Evolutionary conservation across 2,888 invertebrate genomes (phyloP), one percentile per base, ranked within the genome.

Genomic region (Trachelus stipa): DNA sequence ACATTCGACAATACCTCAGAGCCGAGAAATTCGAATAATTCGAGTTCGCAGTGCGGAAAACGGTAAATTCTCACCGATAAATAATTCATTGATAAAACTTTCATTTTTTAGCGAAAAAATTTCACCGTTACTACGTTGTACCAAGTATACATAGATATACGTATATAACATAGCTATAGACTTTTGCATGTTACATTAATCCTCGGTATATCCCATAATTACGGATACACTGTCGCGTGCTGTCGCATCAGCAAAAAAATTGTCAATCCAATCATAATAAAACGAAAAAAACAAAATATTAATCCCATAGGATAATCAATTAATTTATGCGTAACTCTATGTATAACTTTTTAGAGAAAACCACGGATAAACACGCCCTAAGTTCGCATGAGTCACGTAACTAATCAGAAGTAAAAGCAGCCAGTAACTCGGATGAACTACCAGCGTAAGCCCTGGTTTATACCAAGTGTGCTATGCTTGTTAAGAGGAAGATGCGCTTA

Each of bases 381-480:
- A 80, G 31, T 80, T 78, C 35, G 79, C 76, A 78, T 71, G 73
- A 75, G 76, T 83, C 83, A 73, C 73, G 77, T 79, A 80, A 82
- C 79, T 82, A 80, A 82, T 81, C 79, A 78, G 77, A 80, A 80
- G 79, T 80, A 79, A 78, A 77, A 76, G 77, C 74, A 68, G 73
- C 73, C 77, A 74, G 71, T 75, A 75, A 75, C 68, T 68, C 68
- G 69, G 71, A 74, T 0, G 12, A 71, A 33, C 71, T 31, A 71
- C 33, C 71, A 31, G 31, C 15, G 12, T 71, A 31, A 71, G 31
- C 11, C 12, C 71, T 31, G 71, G 71, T 71, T 35, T 35, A 33
- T 71, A 71, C 71, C 56, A 71, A 31, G 71, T 71, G 31, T 71
- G 12, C 31, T 71, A 31, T 71, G 34, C 12, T 71, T 71, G 23